Base-by-base conservation (phyloP, 2,113 vertebrate genomes). In the Saccopteryx bilineata region DNA sequence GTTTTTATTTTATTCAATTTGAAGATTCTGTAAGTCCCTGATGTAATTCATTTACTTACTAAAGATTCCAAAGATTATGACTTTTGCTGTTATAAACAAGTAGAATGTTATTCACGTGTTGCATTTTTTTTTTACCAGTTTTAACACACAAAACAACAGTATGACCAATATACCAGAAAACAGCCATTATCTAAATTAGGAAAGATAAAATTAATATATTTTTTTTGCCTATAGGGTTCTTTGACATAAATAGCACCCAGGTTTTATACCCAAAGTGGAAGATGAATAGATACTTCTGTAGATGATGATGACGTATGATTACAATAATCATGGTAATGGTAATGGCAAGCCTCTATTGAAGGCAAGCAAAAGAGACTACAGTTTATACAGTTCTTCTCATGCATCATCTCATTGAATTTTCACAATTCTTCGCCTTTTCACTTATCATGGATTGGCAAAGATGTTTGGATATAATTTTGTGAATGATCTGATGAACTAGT, bases 41-140 rank as follows among this genome's bases (percentile, higher is more conserved):
- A 50, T 56, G 13, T 56, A 50, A 87, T 68, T 78, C 24, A 90
- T 69, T 96, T 17, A 68, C 61, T 78, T n/a, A 60, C n/a, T 96
- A 9, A 60, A 61, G 26, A 52, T 75, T 79, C 54, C 82, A 58
- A 60, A 80, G 65, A 80, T 65, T 66, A 33, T 50, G 56, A 61
- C 31, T 46, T 91, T 58, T 56, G 23, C 39, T 68, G 0, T 69
- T 76, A 11, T 31, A 88, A 69, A 26, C 28, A 69, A 94, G n/a
- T 23, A 75, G 65, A 80, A 76, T 39, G 2, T 39, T 66, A 69
- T 13, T 81, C 26, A 87, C 13, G 81, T 46, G 79, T 39, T 39
- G 39, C 39, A 39, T 39, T 39, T 94, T 4, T 5, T 56, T 94
- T 72, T 80, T 83, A 33, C 7, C 46, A 72, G 5, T 50, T 71